phyloP scores from a whole-genome alignment of 2,113 vertebrate genomes.

The Cryptotis parvus region DNA sequence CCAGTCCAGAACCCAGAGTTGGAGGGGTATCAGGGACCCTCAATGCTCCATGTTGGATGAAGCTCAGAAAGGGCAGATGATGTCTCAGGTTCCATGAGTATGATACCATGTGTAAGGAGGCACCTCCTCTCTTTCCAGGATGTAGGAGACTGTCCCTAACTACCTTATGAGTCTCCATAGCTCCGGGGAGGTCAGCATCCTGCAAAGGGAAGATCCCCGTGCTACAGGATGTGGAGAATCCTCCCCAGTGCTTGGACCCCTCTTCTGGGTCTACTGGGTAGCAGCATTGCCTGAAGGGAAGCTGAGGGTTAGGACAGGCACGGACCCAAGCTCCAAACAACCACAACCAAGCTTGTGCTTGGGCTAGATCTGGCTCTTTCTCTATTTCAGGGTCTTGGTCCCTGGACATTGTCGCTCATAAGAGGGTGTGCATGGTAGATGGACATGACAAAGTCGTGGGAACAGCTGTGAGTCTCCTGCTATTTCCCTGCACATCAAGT shows the following conservation, averaged over 20 bases:
- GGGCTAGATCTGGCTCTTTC: not conserved
- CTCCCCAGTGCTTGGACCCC: too few relatives aligned
- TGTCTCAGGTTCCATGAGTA: not conserved
- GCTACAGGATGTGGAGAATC: too few relatives aligned
- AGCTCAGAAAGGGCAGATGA: not conserved
- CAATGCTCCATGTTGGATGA: not conserved
- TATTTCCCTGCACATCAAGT: not conserved
- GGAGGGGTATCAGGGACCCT: not conserved
- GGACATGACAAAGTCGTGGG: not conserved
- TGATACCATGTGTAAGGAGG: not conserved
- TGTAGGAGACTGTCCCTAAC: not conserved
- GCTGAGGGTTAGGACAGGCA: not conserved
- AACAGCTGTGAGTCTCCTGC: not conserved
- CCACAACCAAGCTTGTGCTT: not conserved
- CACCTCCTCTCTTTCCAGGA: not conserved
- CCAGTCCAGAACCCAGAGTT: not conserved
- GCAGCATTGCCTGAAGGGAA: not conserved
- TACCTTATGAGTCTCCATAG: not conserved
- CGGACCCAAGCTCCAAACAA: not conserved
- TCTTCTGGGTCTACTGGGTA: not conserved
- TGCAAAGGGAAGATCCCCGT: too few relatives aligned
- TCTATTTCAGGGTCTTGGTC: not conserved
- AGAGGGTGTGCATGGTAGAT: not conserved
- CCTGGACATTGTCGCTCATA: too few relatives aligned
- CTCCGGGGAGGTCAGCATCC: not conserved